These are phyloP conservation scores for Caenorhabditis uteleia DNA, from an alignment of 2,888 invertebrate genomes.

Conservation along the genomic window DNA sequence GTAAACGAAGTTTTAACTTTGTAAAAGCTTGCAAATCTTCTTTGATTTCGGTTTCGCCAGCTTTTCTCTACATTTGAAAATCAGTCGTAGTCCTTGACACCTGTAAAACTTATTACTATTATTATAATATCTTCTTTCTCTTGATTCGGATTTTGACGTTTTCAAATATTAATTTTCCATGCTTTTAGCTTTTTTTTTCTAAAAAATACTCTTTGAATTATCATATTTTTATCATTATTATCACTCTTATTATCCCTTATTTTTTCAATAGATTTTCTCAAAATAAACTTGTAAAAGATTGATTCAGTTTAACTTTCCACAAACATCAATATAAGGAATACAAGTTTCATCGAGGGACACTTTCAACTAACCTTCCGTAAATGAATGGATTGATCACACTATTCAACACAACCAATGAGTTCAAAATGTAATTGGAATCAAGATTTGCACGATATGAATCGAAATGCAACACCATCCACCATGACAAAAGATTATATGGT, in stretches of 20 bases:
- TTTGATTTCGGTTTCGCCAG: slow-evolving; percentile 24
- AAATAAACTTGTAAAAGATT: too few relatives aligned
- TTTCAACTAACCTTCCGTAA: slow-evolving; percentile 47
- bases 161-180: background rate
- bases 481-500: slow-evolving; percentile 59
- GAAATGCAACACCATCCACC: slow-evolving; percentile 54
- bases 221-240: too few relatives aligned
- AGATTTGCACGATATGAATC: slow-evolving; percentile 45
- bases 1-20: background rate
- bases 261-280: too few relatives aligned
- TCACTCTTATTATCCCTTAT: too few relatives aligned
- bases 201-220: background rate
- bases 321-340: too few relatives aligned
- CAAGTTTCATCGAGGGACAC: background rate
- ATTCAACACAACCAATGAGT: slow-evolving; percentile 56
- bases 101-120: slow-evolving; percentile 10
- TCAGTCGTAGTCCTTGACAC: slow-evolving; percentile 47
- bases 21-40: slow-evolving; percentile 31
- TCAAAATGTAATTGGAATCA: slow-evolving; percentile 52
- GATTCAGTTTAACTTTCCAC: too few relatives aligned
- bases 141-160: background rate
- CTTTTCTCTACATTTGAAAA: slow-evolving; percentile 39
- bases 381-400: slow-evolving; percentile 62
- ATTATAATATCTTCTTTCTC: background rate
- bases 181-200: slow-evolving; percentile 3